Conservation (phyloP, 2,113 vertebrate species). For the Anhinga rufa region DNA sequence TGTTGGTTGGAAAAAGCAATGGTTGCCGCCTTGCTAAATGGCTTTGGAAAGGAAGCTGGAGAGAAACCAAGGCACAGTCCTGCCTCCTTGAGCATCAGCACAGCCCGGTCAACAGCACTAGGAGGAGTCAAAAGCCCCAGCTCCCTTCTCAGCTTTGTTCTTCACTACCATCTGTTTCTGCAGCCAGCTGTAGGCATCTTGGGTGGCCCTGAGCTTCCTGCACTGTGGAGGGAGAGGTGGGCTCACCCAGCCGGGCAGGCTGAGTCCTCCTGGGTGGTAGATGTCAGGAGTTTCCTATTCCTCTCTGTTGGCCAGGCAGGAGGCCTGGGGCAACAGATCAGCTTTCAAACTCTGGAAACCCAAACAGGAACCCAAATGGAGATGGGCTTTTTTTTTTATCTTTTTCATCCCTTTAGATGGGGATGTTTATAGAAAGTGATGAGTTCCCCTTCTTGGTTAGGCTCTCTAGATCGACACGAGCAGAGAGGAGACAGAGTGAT, state of each 20-base stretch:
- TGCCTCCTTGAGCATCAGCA: not conserved
- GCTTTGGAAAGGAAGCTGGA: not conserved
- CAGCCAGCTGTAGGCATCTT: not conserved
- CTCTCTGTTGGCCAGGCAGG: not conserved
- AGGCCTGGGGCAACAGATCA: not conserved
- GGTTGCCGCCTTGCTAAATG: not conserved
- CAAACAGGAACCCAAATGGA: not conserved
- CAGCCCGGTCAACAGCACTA: not conserved
- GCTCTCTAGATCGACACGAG: not conserved
- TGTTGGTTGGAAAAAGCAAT: not conserved
- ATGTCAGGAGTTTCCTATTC: not conserved
- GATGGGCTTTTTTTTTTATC: not conserved
- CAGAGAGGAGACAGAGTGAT: not conserved
- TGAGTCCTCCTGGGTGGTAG: not conserved
- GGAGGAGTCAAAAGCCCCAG: not conserved
- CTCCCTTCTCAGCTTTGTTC: not conserved
- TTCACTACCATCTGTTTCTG: not conserved
- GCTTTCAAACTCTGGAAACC: not conserved
- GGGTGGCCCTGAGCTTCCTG: slow-evolving; percentile 4
- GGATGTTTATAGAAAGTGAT: not conserved
- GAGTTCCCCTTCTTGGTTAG: not conserved
- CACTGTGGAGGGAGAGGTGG: not conserved
- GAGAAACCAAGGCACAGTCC: not conserved
- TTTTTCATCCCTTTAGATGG: not conserved
- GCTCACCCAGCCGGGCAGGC: not conserved